Evolutionary conservation across 2,888 invertebrate genomes (phyloP), one percentile per base, ranked within the genome.

Genomic region (Agrenia bidenticulata): DNA sequence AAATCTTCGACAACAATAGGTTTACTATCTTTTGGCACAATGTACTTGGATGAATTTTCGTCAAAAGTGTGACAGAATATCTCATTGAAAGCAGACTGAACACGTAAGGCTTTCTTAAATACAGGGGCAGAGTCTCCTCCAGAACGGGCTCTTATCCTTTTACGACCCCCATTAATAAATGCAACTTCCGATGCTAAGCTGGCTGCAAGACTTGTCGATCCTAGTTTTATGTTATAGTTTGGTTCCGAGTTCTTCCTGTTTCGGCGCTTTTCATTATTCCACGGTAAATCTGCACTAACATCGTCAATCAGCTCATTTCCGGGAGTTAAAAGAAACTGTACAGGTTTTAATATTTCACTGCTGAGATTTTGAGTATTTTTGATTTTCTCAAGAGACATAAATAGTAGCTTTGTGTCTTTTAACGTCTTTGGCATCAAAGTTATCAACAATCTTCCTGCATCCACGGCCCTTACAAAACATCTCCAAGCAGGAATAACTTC

Each of bases 351-450:
- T 15, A 5, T 5, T 9, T 5, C 17, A 19, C 15, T 19, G n/a
- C 4, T 5, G 7, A 9, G 4, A 24, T 51, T 11, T 24, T 23
- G 23, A 7, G 2, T 7, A 24, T 19, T 23, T 15, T 45, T 45
- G 23, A 21, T 51, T 24, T 51, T 24, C 51, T 45, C 45, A 15
- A 45, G 19, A 15, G 13, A 51, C 24, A 51, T 21, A 51, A 51
- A 51, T 5, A 45, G 69, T 9, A 73, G 42, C 66, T 78, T 79
- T 9, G 79, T 67, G 58, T 80, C 79, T 41, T 82, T 81, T 76
- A 86, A 84, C 24, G 85, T 83, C 1, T 86, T 84, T 2, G 89
- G 88, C 26, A 88, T 77, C 71, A 89, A 83, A 13, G 87, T 87
- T 49, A 89, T 78, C 37, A 88, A 82, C 26, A 88, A 82, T 74